phyloP scores from a whole-genome alignment of 2,113 vertebrate species.

The Heloderma charlesbogerti region DNA sequence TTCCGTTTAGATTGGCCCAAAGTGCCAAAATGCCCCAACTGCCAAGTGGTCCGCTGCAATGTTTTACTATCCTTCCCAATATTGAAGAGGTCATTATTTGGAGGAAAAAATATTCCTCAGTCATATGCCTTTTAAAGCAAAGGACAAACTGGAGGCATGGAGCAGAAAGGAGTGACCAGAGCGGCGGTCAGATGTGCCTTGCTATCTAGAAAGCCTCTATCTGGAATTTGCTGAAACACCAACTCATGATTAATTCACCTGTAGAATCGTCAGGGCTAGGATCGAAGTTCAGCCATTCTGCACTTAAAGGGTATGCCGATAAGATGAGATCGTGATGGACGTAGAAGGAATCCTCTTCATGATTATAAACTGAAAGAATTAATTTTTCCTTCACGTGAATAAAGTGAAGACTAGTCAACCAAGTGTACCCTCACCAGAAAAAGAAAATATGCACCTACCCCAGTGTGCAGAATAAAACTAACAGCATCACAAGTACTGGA shows the following conservation, averaged over 20 bases:
- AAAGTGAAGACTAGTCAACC: slow-evolving; percentile 1
- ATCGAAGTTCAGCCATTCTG: slow-evolving; percentile 97
- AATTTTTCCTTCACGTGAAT: not conserved
- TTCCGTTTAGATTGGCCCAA: too few relatives aligned
- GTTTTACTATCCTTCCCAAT: not conserved
- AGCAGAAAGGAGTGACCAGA: too few relatives aligned
- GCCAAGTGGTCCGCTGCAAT: not conserved
- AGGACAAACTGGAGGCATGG: not conserved
- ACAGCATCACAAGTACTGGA: not conserved
- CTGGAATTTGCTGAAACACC: not conserved
- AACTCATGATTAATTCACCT: slow-evolving; percentile 75
- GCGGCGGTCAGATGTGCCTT: not conserved
- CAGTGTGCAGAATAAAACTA: not conserved
- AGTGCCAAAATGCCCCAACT: not conserved
- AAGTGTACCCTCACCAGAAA: not conserved
- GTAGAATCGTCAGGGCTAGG: slow-evolving; percentile 86
- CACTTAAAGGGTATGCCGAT: slow-evolving; percentile 93
- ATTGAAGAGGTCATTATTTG: not conserved
- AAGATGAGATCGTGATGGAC: slow-evolving; percentile 95
- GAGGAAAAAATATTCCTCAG: not conserved
- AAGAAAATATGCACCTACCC: not conserved
- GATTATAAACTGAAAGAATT: slow-evolving; percentile 89
- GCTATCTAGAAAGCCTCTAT: not conserved
- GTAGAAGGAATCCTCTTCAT: slow-evolving; percentile 93
- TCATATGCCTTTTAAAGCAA: not conserved